Evolutionary conservation across 2,797 vertebrate genomes (phyloP), one percentile per base, ranked within the genome.

Genomic region (Choloepus didactylus): DNA sequence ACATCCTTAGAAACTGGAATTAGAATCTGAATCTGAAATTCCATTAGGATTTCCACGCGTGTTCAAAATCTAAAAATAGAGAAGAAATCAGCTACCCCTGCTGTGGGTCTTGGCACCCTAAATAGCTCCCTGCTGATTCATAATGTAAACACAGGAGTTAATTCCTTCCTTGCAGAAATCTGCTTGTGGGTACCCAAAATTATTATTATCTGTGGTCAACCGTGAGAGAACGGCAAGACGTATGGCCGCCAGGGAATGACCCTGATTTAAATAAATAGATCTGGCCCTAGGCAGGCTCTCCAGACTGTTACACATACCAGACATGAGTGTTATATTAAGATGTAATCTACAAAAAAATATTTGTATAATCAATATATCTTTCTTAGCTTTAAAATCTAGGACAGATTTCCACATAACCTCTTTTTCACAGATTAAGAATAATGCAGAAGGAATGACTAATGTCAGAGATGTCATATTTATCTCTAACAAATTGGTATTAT

Each of bases 321-420:
- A 96, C 69, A 31, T 76, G 89, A 93, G 77, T 96, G 96, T 93
- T 95, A 87, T 92, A 95, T 94, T 87, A 96, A 97, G 97, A 97
- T 97, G 96, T 83, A 96, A 77, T 83, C 38, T 82, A 76, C 94
- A 94, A 87, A 90, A 94, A 96, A 93, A 93, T 95, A 97, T 96
- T 95, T 97, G 62, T 88, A 25, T 87, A 83, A 94, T 93, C 91
- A 93, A 70, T 97, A 90, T 97, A 84, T 95, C 94, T 97, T 86
- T 23, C 67, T 91, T 80, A 82, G 56, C 73, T 95, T 95, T 88
- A 96, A 94, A 97, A 76, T 85, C 87, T 75, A 60, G 2, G 91
- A 92, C 91, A 89, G 69, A 49, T 82, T 92, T 96, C 87, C 94
- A 95, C 92, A 73, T 88, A 85, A 85, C 90, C 89, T 96, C 70